Conservation (phyloP, 2,797 vertebrate species). For the Parotocinclus haroldoi region DNA sequence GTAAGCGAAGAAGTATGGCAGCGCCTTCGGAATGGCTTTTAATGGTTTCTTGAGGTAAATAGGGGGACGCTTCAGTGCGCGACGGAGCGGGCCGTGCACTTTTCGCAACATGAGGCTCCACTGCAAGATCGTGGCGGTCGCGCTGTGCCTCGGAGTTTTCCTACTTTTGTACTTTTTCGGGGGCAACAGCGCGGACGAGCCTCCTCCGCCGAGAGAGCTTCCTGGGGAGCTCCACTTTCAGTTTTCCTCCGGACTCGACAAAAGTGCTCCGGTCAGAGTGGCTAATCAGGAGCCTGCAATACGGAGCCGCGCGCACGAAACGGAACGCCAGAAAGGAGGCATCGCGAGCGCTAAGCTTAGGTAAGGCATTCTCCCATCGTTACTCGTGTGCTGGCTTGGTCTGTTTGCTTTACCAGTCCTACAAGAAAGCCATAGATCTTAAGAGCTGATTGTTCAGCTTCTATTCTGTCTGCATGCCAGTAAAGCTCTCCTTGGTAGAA, state of each 20-base stretch:
- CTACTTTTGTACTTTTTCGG: slow-evolving; percentile 79
- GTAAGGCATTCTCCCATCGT: slow-evolving; percentile 54
- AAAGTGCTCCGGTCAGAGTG: slow-evolving; percentile 37
- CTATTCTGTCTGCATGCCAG: no score
- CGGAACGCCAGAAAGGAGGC: slow-evolving; percentile 45
- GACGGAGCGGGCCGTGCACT: slow-evolving; percentile 48
- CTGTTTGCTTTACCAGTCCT: background rate
- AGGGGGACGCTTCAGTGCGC: slow-evolving; percentile 51
- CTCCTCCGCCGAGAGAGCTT: slow-evolving; percentile 52
- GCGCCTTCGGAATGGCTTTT: slow-evolving; percentile 55
- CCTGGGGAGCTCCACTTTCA: slow-evolving; percentile 18
- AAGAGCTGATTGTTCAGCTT: background rate
- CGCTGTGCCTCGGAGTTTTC: slow-evolving; percentile 72
- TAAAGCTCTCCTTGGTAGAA: background rate
- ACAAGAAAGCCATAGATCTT: background rate
- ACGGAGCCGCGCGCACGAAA: slow-evolving; percentile 43
- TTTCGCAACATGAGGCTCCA: slow-evolving; percentile 72
- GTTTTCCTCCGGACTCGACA: slow-evolving; percentile 37
- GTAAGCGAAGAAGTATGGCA: slow-evolving; percentile 57
- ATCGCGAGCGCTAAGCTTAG: slow-evolving; percentile 58
- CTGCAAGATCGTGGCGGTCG: slow-evolving; percentile 67
- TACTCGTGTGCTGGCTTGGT: background rate
- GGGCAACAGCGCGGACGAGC: slow-evolving; percentile 68
- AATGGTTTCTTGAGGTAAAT: slow-evolving; percentile 43
- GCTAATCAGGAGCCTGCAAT: slow-evolving; percentile 54